Evolutionary conservation across 2,113 vertebrate species (phyloP).

Genomic region (Potamarius usumacintae): DNA sequence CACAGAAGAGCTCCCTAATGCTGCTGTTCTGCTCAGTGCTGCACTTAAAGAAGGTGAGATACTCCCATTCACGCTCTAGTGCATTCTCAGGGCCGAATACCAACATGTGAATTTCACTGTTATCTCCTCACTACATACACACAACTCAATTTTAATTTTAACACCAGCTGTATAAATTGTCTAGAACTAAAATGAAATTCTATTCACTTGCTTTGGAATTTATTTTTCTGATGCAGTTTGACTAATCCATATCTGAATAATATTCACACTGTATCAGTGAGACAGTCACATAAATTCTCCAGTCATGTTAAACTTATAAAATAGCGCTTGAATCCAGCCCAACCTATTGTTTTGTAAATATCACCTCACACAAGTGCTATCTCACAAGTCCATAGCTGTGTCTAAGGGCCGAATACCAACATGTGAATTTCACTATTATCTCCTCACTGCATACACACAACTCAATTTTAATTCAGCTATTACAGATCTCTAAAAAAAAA

Average conservation of each 20-base stretch:
- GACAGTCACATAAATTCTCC: neutral
- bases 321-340: neutral
- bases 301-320: neutral
- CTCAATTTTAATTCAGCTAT: neutral
- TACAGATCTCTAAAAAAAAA: neutral
- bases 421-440: neutral
- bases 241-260: neutral
- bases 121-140: neutral
- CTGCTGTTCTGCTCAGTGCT: conserved; percentile 76
- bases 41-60: conserved; percentile 86
- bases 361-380: neutral
- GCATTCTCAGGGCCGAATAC: neutral
- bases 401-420: neutral
- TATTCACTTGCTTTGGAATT: neutral
- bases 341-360: neutral
- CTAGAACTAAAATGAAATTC: neutral
- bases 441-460: neutral
- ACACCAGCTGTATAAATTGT: neutral
- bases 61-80: neutral
- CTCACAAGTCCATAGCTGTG: neutral
- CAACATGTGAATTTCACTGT: neutral
- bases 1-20: conserved; percentile 81
- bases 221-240: neutral
- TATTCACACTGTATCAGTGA: neutral
- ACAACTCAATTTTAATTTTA: neutral